phyloP scores from a whole-genome alignment of 2,888 invertebrate species.

The Melanophora roralis region DNA sequence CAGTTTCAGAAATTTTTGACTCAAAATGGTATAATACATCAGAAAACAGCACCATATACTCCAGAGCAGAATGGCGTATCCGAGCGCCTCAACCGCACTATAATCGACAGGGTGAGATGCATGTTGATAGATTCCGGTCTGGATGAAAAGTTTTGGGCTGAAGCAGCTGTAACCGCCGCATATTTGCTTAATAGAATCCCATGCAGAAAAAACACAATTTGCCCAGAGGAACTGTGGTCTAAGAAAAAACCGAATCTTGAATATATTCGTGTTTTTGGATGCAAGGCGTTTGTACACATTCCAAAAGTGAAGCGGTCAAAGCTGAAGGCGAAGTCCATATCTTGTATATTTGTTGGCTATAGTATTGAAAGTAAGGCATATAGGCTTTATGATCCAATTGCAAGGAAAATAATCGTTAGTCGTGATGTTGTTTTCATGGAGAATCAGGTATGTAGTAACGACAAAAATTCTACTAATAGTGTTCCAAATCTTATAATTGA shows the following conservation, averaged over 20 bases:
- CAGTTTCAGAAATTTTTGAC: neutral
- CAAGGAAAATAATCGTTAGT: conserved; percentile 49
- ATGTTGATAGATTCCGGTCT: conserved; percentile 62
- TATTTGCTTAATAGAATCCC: conserved; percentile 59
- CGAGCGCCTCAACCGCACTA: conserved; percentile 62
- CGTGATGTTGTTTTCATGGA: conserved; percentile 59
- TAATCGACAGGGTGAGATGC: conserved; percentile 62
- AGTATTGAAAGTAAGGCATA: conserved; percentile 47
- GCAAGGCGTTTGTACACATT: conserved; percentile 59
- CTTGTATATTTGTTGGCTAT: conserved; percentile 61
- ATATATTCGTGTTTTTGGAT: conserved; percentile 59
- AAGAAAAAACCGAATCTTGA: conserved; percentile 52
- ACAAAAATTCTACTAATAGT: conserved; percentile 3
- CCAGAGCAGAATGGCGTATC: conserved; percentile 49
- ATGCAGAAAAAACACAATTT: conserved; percentile 48
- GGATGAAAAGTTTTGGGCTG: conserved; percentile 56
- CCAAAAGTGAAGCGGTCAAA: conserved; percentile 59
- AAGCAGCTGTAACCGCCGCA: conserved; percentile 51
- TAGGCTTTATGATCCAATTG: conserved; percentile 29
- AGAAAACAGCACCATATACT: conserved; percentile 11
- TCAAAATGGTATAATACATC: conserved; percentile 24
- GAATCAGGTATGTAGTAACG: conserved; percentile 21
- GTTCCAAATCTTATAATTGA: neutral
- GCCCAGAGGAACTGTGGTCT: conserved; percentile 56
- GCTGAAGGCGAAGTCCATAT: conserved; percentile 53